Evolutionary conservation across 2,113 vertebrate genomes (phyloP).

Genomic region (Chitala chitala): DNA sequence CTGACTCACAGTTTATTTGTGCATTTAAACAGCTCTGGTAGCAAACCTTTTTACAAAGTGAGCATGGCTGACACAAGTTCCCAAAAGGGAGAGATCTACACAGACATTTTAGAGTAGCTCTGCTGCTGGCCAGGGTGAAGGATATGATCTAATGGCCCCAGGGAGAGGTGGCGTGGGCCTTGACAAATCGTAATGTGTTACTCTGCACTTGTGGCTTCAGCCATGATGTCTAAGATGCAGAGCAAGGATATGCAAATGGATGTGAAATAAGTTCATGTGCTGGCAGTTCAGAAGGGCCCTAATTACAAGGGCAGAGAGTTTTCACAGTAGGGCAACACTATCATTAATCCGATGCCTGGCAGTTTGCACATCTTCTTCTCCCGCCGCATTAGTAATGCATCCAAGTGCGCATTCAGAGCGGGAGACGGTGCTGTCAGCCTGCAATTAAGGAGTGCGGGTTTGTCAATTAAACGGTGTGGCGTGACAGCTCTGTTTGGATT

Average conservation of each 20-base stretch:
- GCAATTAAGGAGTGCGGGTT: constrained; percentile 18
- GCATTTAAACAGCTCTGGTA: constrained; percentile 25
- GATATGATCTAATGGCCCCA: constrained; percentile 34
- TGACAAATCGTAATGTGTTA: constrained; percentile 44
- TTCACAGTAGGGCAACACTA: constrained; percentile 33
- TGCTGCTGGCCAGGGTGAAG: constrained; percentile 46
- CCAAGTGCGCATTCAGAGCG: constrained; percentile 21
- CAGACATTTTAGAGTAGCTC: constrained; percentile 19
- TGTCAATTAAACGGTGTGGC: not conserved
- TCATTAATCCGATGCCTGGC: constrained; percentile 51
- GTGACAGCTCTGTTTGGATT: not conserved
- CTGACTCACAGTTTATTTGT: constrained; percentile 29
- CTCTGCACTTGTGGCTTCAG: constrained; percentile 35
- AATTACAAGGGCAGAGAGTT: constrained; percentile 40
- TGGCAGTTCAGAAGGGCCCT: constrained; percentile 35
- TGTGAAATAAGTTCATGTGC: constrained; percentile 45
- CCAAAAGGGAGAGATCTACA: constrained; percentile 32
- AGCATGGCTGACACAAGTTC: constrained; percentile 12
- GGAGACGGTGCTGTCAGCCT: constrained; percentile 13
- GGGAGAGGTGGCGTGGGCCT: not conserved
- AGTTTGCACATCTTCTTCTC: constrained; percentile 25
- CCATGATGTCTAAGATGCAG: constrained; percentile 29
- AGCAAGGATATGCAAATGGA: constrained; percentile 46
- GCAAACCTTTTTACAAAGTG: constrained; percentile 21
- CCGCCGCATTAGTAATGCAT: constrained; percentile 41